Conservation (phyloP, 2,113 vertebrate species). For the Gracilinanus agilis region DNA sequence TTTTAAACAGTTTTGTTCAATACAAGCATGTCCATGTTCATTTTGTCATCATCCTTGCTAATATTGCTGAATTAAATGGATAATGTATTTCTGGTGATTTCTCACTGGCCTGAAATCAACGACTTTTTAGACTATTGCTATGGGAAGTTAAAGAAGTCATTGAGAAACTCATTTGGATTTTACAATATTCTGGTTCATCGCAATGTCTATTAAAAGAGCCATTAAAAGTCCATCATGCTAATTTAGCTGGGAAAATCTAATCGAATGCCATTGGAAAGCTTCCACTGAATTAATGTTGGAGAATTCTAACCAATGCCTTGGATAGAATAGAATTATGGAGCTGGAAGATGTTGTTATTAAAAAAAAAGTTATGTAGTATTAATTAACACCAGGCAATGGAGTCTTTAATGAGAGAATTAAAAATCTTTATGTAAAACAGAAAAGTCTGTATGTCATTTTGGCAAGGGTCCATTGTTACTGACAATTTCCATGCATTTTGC, state of each 20-base stretch:
- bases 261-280: conserved; percentile 76
- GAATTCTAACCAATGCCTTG: conserved; percentile 74
- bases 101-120: conserved; percentile 68
- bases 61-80: conserved; percentile 70
- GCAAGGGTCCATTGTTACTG: conserved; percentile 15
- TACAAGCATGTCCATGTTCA: conserved; percentile 11
- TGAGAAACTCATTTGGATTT: conserved; percentile 80
- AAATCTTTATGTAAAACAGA: conserved; percentile 50
- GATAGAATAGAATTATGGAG: conserved; percentile 2
- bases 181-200: conserved; percentile 80
- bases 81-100: conserved; percentile 71
- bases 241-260: conserved; percentile 83
- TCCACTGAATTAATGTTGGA: conserved; percentile 81
- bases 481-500: conserved; percentile 25
- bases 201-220: conserved; percentile 82
- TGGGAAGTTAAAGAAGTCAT: conserved; percentile 74
- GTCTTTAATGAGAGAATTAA: conserved; percentile 65
- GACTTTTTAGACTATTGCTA: conserved; percentile 71
- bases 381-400: conserved; percentile 76
- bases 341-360: conserved; percentile 72
- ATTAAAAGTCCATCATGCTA: conserved; percentile 85
- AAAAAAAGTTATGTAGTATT: conserved; percentile 78
- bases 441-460: conserved; percentile 53
- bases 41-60: conserved; percentile 62
- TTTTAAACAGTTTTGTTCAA: conserved; percentile 27